phyloP scores from a whole-genome alignment of 2,797 vertebrate genomes.

The Cichlasoma orientale region DNA sequence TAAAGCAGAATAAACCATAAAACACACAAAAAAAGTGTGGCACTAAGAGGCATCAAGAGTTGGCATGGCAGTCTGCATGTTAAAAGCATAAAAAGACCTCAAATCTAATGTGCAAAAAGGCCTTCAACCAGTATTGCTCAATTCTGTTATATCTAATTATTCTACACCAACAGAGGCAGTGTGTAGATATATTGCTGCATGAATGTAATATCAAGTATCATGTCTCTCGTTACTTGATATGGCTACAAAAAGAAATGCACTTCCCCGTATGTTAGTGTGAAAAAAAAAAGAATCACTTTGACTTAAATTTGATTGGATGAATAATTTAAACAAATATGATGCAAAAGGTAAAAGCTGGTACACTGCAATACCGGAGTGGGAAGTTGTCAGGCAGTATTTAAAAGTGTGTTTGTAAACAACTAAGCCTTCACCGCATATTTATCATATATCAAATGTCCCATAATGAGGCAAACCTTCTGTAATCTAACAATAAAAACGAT shows the following conservation, averaged over 20 bases:
- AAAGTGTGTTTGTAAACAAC: not conserved
- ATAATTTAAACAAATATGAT: not conserved
- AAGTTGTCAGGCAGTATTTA: not conserved
- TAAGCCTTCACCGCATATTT: not conserved
- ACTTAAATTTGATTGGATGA: not conserved
- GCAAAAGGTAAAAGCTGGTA: not conserved
- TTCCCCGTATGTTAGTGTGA: not conserved
- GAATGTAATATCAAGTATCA: not conserved
- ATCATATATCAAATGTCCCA: accelerated
- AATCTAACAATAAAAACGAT: not conserved
- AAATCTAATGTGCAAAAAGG: not conserved
- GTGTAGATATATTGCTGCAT: not conserved
- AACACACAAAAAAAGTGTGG: not conserved
- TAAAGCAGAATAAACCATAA: not conserved
- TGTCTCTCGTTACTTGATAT: not conserved
- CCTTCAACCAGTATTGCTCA: not conserved
- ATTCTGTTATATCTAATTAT: not conserved
- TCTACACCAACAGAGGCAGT: not conserved
- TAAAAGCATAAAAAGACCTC: not conserved
- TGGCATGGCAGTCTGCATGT: not conserved
- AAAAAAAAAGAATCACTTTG: accelerated
- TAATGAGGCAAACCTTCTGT: not conserved
- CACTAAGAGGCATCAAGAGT: not conserved
- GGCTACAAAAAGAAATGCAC: not conserved
- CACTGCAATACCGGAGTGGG: not conserved